Conservation (phyloP, 2,888 invertebrate species). For the Parthenolecanium corni region DNA sequence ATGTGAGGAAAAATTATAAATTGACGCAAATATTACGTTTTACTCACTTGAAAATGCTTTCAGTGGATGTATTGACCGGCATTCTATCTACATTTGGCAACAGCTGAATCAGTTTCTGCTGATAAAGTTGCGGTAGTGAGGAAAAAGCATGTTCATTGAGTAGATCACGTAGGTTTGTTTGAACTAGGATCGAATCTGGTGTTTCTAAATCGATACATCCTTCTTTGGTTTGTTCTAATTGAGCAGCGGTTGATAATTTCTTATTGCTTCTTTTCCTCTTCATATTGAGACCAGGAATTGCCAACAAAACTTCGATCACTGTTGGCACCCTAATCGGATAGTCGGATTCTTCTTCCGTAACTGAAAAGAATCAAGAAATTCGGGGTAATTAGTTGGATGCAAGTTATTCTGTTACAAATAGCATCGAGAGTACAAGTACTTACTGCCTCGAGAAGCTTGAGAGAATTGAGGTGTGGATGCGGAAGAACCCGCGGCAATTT, state of each 20-base stretch:
- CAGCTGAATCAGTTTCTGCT: slow-evolving; percentile 81
- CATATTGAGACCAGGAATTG: slow-evolving; percentile 80
- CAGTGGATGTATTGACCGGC: slow-evolving; percentile 34
- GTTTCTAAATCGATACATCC: slow-evolving; percentile 91
- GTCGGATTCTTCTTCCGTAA: slow-evolving; percentile 42
- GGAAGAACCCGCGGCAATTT: slow-evolving; percentile 49
- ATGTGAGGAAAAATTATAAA: slow-evolving; percentile 29
- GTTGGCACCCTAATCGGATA: slow-evolving; percentile 45
- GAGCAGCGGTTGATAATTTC: slow-evolving; percentile 80
- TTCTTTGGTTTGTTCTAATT: slow-evolving; percentile 83
- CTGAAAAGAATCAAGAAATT: slow-evolving; percentile 6
- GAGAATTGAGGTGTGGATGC: slow-evolving; percentile 55
- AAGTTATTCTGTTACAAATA: too few relatives aligned
- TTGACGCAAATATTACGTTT: neutral
- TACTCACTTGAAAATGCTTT: slow-evolving; percentile 39
- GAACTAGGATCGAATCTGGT: slow-evolving; percentile 87
- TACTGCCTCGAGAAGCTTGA: slow-evolving; percentile 28
- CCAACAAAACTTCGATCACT: slow-evolving; percentile 77
- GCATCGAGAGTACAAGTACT: slow-evolving; percentile 5
- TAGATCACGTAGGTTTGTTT: slow-evolving; percentile 74
- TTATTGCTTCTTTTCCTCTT: slow-evolving; percentile 62
- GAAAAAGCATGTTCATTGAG: slow-evolving; percentile 88
- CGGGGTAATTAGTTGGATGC: too few relatives aligned
- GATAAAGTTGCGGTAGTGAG: slow-evolving; percentile 73
- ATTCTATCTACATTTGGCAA: slow-evolving; percentile 80